Evolutionary conservation across 2,113 vertebrate genomes (phyloP), one percentile per base, ranked within the genome.

Genomic region (Origma solitaria): DNA sequence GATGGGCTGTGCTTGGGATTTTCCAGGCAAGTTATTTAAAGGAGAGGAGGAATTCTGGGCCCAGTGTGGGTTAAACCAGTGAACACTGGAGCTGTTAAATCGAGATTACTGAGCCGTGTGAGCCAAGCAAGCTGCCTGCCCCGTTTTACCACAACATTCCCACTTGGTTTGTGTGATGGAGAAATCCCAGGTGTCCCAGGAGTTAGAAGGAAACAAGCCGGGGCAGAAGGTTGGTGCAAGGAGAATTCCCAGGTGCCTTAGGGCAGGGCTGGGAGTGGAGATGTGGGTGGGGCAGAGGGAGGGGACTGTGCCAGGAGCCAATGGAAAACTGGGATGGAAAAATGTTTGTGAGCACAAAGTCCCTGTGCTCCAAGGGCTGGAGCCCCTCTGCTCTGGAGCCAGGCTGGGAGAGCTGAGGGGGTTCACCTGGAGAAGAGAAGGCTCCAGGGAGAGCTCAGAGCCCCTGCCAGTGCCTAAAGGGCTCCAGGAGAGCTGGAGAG

Each of bases 391-490:
- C 71, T 58, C 62, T 77, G 54, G 33, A 70, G n/a, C 66, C 42
- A 56, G 50, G 42, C 75, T 62, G 85, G 49, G 11, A 54, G 47
- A 87, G 40, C 84, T 87, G 54, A 23, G 56, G 40, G 20, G 16
- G 40, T 2, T 71, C 40, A 40, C 24, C 75, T 71, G 75, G 56
- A 62, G 37, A 68, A 1, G 21, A 33, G n/a, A 62, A 62, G n/a
- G 49, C 1, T 87, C 85, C 40, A 47, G 65, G 47, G 40, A 70
- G 7, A 87, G 0, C 57, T 79, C 57, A 61, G 40, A 87, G 65
- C 30, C 40, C 73, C 75, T 87, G 0, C 0, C 64, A 61, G 56
- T 8, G n/a, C n/a, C n/a, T n/a, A n/a, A n/a, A n/a, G n/a, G n/a
- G n/a, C n/a, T n/a, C n/a, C n/a, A n/a, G n/a, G n/a, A n/a, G n/a